Evolutionary conservation across 1,140 invertebrate species (phyloP).

Genomic region (silkworm (Bombyx mori)): DNA sequence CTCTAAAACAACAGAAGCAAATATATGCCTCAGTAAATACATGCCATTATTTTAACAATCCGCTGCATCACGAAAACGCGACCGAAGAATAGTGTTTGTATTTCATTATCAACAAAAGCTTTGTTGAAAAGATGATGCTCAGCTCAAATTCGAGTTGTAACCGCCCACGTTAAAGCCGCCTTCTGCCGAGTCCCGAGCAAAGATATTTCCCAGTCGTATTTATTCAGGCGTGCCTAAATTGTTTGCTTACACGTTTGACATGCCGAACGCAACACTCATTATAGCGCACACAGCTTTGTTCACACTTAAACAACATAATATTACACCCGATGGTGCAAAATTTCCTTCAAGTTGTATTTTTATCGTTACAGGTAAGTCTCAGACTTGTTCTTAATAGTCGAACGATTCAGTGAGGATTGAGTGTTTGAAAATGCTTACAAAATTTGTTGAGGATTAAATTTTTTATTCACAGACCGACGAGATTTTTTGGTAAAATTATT

Average conservation of each 20-base stretch:
- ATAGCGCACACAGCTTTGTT: slow-evolving; percentile 62
- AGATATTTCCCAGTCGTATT: slow-evolving; percentile 68
- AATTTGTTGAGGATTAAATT: slow-evolving; percentile 3
- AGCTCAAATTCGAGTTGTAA: slow-evolving; percentile 52
- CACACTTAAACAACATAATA: slow-evolving; percentile 64
- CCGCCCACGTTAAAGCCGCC: slow-evolving; percentile 51
- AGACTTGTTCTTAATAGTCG: slow-evolving; percentile 33
- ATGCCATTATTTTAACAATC: slow-evolving; percentile 41
- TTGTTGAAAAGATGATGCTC: slow-evolving; percentile 61
- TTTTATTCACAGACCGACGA: too few species aligned
- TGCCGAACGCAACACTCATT: slow-evolving; percentile 68
- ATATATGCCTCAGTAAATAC: slow-evolving; percentile 16
- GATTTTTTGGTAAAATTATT: slow-evolving; percentile 1
- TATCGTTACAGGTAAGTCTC: slow-evolving; percentile 62
- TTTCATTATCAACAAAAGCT: slow-evolving; percentile 67
- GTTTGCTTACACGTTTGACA: slow-evolving; percentile 71
- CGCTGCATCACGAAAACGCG: slow-evolving; percentile 41
- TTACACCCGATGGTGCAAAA: slow-evolving; percentile 58
- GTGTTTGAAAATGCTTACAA: slow-evolving; percentile 40
- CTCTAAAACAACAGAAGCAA: background rate
- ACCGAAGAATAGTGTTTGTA: slow-evolving; percentile 61
- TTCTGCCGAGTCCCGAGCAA: slow-evolving; percentile 44
- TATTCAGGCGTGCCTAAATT: slow-evolving; percentile 69
- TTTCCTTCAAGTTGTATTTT: slow-evolving; percentile 62
- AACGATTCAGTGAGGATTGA: slow-evolving; percentile 46